Evolutionary conservation across 2,797 vertebrate genomes (phyloP).

Genomic region (Tiaroga cobitis): DNA sequence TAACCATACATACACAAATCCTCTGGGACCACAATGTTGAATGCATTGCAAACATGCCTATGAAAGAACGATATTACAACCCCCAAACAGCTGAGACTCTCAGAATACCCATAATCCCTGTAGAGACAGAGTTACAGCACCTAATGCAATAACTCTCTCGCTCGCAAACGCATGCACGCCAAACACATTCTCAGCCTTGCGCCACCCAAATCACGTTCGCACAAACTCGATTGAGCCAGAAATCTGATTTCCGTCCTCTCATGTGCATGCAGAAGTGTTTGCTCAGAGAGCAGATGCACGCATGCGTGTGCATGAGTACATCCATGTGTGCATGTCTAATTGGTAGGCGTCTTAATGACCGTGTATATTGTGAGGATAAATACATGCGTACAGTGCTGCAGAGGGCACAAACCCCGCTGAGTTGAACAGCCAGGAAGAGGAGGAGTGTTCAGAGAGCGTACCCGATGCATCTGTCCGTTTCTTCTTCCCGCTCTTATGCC

Average conservation of each 20-base stretch:
- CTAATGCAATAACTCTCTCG: slow-evolving; percentile 74
- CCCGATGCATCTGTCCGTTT: slow-evolving; percentile 52
- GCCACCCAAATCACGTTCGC: slow-evolving; percentile 71
- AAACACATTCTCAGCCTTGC: slow-evolving; percentile 11
- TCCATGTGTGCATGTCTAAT: slow-evolving; percentile 60
- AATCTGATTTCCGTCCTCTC: slow-evolving; percentile 57
- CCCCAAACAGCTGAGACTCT: slow-evolving; percentile 77
- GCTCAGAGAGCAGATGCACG: background rate
- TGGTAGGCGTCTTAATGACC: slow-evolving; percentile 71
- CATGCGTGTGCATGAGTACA: slow-evolving; percentile 10
- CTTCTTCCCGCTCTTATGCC: slow-evolving; percentile 15
- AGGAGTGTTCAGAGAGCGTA: slow-evolving; percentile 34
- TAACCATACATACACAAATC: slow-evolving; percentile 65
- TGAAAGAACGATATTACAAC: slow-evolving; percentile 77
- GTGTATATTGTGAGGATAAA: slow-evolving; percentile 69
- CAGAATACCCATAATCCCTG: slow-evolving; percentile 70
- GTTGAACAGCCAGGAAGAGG: slow-evolving; percentile 46
- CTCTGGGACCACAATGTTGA: slow-evolving; percentile 69
- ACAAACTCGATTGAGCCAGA: slow-evolving; percentile 72
- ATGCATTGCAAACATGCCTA: slow-evolving; percentile 73
- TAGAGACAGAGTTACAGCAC: slow-evolving; percentile 71
- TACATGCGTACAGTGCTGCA: slow-evolving; percentile 60
- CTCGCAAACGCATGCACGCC: slow-evolving; percentile 35
- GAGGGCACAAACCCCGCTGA: slow-evolving; percentile 51
- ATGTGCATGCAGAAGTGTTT: background rate